A percentile compares a stretch with the other conserved stretches of the same genome.
phyloP scores from a whole-genome alignment of 2,888 invertebrate genomes.

The Lobophora halterata region DNA sequence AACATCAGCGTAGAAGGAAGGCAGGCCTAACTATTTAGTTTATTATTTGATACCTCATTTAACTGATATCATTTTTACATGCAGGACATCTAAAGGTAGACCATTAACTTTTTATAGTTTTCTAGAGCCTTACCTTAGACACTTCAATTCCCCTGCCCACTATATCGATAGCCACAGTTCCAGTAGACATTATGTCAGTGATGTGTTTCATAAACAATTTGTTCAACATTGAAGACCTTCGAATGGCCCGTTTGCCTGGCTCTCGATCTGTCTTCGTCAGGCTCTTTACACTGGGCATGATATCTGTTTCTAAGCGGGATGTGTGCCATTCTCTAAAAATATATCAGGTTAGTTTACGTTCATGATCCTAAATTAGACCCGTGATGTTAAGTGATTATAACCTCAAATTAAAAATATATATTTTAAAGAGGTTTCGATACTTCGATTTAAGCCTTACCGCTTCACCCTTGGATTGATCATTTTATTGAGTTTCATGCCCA shows the following conservation, averaged over 20 bases:
- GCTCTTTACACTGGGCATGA: conserved; percentile 60
- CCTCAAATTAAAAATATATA: conserved; percentile 6
- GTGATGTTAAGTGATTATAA: too few relatives aligned
- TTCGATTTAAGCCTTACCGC: conserved; percentile 44
- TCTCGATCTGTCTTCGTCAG: conserved; percentile 69
- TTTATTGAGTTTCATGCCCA: conserved; percentile 63
- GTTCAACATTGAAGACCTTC: conserved; percentile 85
- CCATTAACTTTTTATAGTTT: too few relatives aligned
- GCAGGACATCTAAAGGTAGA: too few relatives aligned
- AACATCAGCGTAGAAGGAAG: too few relatives aligned
- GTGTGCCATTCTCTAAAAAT: conserved; percentile 63
- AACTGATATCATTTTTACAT: too few relatives aligned
- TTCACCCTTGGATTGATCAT: conserved; percentile 65
- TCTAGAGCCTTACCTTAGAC: conserved; percentile 83
- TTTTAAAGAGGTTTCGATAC: not conserved
- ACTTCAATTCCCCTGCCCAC: conserved; percentile 86
- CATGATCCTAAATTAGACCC: not conserved
- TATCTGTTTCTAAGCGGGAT: conserved; percentile 37
- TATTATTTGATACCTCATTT: too few relatives aligned
- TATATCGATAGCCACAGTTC: conserved; percentile 82
- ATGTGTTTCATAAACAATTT: conserved; percentile 91
- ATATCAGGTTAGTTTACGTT: conserved; percentile 12
- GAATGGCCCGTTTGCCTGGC: conserved; percentile 75
- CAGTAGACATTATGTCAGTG: conserved; percentile 88
- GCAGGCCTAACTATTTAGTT: too few relatives aligned